Evolutionary conservation across 2,888 invertebrate species (phyloP).

Genomic region (Nemapogon koenigi): DNA sequence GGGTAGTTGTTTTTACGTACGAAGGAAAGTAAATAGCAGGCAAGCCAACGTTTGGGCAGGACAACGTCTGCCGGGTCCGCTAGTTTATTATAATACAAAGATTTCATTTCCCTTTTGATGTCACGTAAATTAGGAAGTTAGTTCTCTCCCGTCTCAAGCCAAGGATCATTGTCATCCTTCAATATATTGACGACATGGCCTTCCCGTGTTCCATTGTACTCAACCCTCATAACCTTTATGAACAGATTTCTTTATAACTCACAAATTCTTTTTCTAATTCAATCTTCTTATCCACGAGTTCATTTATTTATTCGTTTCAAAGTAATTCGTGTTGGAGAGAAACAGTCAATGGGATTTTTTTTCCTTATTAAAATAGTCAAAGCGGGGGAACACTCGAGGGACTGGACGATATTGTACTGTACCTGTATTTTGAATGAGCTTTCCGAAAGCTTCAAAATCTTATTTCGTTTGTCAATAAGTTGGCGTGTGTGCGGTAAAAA

Average conservation of each 20-base stretch:
- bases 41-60: too few relatives aligned
- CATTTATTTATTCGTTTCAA: slow-evolving; percentile 56
- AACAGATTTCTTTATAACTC: slow-evolving; percentile 50
- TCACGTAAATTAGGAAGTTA: slow-evolving; percentile 49
- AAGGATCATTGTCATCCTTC: slow-evolving; percentile 42
- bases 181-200: slow-evolving; percentile 20
- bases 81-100: too few relatives aligned
- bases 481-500: slow-evolving; percentile 39
- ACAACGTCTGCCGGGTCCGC: too few relatives aligned
- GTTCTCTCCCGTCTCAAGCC: slow-evolving; percentile 54
- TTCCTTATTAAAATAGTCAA: slow-evolving; percentile 59
- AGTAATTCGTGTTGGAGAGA: slow-evolving; percentile 38
- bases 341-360: slow-evolving; percentile 38
- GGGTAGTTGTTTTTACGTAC: too few relatives aligned
- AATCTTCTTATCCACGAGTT: slow-evolving; percentile 29
- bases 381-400: slow-evolving; percentile 38
- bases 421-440: slow-evolving; percentile 45
- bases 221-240: slow-evolving; percentile 49
- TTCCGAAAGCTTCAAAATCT: slow-evolving; percentile 47
- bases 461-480: slow-evolving; percentile 51
- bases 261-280: slow-evolving; percentile 55
- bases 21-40: too few relatives aligned
- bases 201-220: slow-evolving; percentile 36
- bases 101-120: slow-evolving; percentile 27
- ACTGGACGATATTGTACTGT: slow-evolving; percentile 39